phyloP scores from a whole-genome alignment of 1,140 invertebrate species.

The Asbolus verrucosus region DNA sequence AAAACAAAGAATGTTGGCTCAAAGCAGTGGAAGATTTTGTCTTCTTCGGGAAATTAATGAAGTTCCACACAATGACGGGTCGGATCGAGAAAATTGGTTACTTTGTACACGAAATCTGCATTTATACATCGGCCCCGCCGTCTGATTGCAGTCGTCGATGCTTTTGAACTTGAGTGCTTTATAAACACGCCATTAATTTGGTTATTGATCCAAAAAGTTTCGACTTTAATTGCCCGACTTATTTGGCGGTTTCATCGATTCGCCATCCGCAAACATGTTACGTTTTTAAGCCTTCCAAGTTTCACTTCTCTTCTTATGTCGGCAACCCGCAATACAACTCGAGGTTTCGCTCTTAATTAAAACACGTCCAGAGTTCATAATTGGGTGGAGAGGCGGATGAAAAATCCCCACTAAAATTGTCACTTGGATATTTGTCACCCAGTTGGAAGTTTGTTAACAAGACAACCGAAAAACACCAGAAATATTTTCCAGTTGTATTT shows the following conservation, averaged over 20 bases:
- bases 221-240: neutral
- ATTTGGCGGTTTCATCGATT: conserved; percentile 14
- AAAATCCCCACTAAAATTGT: conserved; percentile 3
- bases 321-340: too few relatives aligned
- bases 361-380: neutral
- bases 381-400: too few relatives aligned
- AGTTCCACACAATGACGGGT: conserved; percentile 11
- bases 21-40: conserved; percentile 13
- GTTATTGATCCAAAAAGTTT: conserved; percentile 22
- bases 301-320: too few relatives aligned
- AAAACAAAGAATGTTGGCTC: conserved; percentile 8
- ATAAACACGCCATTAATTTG: conserved; percentile 2
- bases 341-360: neutral
- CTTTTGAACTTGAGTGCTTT: conserved; percentile 24
- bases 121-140: neutral
- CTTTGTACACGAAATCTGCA: conserved; percentile 4
- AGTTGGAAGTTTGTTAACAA: neutral
- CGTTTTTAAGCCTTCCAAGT: too few relatives aligned
- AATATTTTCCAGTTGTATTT: conserved; percentile 20
- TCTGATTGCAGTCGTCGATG: neutral
- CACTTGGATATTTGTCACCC: conserved; percentile 20
- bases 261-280: neutral
- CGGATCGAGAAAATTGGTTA: conserved; percentile 26
- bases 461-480: neutral
- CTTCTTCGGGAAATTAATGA: conserved; percentile 7